Percentiles rank a stretch among this genome's conserved stretches.
phyloP scores from a whole-genome alignment of 2,113 vertebrate species.

The Hydrolagus affinis region DNA sequence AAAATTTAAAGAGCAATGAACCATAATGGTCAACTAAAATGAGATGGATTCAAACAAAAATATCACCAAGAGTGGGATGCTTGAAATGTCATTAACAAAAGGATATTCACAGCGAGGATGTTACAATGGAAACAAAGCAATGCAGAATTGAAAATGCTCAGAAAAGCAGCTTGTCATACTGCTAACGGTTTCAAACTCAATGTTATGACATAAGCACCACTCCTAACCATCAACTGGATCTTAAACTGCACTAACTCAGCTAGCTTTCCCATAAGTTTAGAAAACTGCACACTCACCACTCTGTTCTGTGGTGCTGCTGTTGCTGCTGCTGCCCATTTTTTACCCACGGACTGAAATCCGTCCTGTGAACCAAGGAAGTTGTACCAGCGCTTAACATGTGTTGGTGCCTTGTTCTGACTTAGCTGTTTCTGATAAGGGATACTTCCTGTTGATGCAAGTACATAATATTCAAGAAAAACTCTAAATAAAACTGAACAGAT shows the following conservation, averaged over 20 bases:
- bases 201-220: background rate
- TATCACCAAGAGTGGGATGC: background rate
- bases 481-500: background rate
- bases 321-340: conserved; percentile 55
- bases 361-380: conserved; percentile 71
- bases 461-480: background rate
- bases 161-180: background rate
- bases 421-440: conserved; percentile 58
- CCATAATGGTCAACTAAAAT: background rate
- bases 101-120: no score
- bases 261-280: background rate
- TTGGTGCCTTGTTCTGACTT: conserved; percentile 53
- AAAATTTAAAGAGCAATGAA: background rate
- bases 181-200: background rate
- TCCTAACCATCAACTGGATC: background rate
- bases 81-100: background rate
- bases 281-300: conserved; percentile 42
- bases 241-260: background rate
- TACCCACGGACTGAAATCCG: conserved; percentile 65
- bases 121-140: background rate
- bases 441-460: conserved; percentile 53
- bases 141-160: background rate
- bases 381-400: conserved; percentile 81
- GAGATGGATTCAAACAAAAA: background rate
- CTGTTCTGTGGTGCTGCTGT: conserved; percentile 42